phyloP scores from a whole-genome alignment of 2,113 vertebrate species.

The Telmatochromis sp. region DNA sequence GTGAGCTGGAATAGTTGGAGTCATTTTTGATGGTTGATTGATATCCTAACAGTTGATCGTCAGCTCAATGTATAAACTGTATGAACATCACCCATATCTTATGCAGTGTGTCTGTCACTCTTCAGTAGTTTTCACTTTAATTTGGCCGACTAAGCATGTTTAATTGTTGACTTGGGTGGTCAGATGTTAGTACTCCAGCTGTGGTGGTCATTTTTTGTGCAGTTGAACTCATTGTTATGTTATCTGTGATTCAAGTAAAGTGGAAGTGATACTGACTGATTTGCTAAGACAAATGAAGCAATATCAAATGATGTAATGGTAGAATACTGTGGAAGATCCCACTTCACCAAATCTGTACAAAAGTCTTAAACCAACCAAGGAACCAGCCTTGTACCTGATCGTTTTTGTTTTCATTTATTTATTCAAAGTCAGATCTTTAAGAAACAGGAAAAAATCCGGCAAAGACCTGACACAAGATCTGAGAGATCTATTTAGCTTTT shows the following conservation, averaged over 20 bases:
- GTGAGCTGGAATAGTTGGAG: conserved; percentile 8
- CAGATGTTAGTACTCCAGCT: not conserved
- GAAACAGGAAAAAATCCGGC: not conserved
- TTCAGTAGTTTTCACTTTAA: not conserved
- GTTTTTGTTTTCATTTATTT: not conserved
- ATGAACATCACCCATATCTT: not conserved
- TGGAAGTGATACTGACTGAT: not conserved
- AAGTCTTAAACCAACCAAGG: not conserved
- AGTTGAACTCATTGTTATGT: not conserved
- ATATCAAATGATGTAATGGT: not conserved
- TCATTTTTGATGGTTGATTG: not conserved
- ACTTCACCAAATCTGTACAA: not conserved
- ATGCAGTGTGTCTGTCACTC: not conserved
- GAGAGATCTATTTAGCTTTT: not conserved
- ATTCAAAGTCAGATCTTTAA: not conserved
- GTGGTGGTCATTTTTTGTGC: not conserved
- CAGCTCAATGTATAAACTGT: not conserved
- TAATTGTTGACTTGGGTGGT: not conserved
- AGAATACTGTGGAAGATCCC: not conserved
- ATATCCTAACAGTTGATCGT: not conserved
- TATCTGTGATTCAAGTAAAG: not conserved
- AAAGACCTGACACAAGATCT: not conserved
- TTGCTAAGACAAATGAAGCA: not conserved
- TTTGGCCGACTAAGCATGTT: not conserved
- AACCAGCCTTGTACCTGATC: not conserved